Conservation (phyloP, 2,888 invertebrate genomes). For the Heliconius ethilla region DNA sequence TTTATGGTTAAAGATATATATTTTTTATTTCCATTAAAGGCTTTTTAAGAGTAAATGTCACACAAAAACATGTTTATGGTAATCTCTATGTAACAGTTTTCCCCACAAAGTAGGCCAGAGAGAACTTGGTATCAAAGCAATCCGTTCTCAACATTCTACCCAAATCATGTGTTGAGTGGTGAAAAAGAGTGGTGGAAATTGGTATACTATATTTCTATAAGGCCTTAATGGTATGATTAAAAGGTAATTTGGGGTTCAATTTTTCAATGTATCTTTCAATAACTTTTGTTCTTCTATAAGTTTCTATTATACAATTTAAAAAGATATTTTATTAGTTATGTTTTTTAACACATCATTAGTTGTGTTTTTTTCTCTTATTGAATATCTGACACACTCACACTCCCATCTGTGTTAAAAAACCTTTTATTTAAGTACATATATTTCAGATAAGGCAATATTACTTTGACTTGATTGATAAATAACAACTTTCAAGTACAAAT, state of each 20-base stretch:
- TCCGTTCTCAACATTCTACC: neutral
- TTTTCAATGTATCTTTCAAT: neutral
- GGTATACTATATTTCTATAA: no score
- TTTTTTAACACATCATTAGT: no score
- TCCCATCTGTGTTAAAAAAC: neutral
- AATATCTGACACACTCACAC: neutral
- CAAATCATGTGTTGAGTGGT: neutral
- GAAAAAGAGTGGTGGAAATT: neutral
- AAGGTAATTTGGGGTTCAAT: neutral
- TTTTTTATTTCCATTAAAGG: no score
- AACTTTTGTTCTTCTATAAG: neutral
- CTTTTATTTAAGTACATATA: neutral
- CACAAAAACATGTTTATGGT: no score
- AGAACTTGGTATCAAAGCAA: neutral
- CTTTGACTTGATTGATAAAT: neutral
- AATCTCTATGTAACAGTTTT: no score
- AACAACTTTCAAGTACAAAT: constrained; percentile 11
- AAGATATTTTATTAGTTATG: no score
- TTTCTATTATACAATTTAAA: neutral
- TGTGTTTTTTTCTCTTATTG: neutral
- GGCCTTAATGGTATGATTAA: neutral
- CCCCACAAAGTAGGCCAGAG: no score
- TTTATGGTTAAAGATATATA: no score
- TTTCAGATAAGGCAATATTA: constrained; percentile 10
- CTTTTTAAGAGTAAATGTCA: no score